Base-by-base conservation (phyloP, 2,888 invertebrate species). In the Agonopterix arenella region DNA sequence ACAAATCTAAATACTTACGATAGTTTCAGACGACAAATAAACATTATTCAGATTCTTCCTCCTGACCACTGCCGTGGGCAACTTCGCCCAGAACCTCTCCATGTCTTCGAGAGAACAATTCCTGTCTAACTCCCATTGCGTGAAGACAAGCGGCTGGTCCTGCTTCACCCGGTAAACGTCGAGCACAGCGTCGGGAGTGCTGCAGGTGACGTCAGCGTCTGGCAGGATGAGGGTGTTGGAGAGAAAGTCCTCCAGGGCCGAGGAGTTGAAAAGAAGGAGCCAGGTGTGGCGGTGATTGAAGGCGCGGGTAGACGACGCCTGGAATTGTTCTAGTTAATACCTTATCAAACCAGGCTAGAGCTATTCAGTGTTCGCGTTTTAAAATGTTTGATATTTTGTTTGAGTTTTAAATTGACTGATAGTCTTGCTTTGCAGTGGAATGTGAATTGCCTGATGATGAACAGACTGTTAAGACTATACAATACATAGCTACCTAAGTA, bases 241-340 rank as follows among this genome's bases (percentile, higher is more conserved):
- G 11, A 84, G 58, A 1, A 58, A 46, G 0, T 53, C 50, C 2
- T 70, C 65, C 2, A 76, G 36, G 8, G 50, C 36, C 1, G 65
- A 56, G 0, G 53, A 42, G 43, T 70, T 56, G 51, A 76, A 63
- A 1, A 84, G 57, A 4, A 86, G 57, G 5, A 85, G 69, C 85
- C 85, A 86, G 0, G 80, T 66, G 62, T 80, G 66, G 0, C 81
- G 79, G 28, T 67, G 68, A 52, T 73, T 76, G 55, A 85, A 82
- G 1, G 76, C 78, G 2, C 82, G 77, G 8, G 58, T 64, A 1
- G 47, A 43, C 0, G 85, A 84, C 2, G 82, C 84, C 85, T 85
- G 55, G 2, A 62, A 28, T 18, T 4, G 18, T 18, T 18, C 28
- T 7, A 28, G 28, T 28, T 18, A 18, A 18, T 18, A 18, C 18